Evolutionary conservation across 2,888 invertebrate species (phyloP), one percentile per base, ranked within the genome.

Genomic region (Lissonota sp.): DNA sequence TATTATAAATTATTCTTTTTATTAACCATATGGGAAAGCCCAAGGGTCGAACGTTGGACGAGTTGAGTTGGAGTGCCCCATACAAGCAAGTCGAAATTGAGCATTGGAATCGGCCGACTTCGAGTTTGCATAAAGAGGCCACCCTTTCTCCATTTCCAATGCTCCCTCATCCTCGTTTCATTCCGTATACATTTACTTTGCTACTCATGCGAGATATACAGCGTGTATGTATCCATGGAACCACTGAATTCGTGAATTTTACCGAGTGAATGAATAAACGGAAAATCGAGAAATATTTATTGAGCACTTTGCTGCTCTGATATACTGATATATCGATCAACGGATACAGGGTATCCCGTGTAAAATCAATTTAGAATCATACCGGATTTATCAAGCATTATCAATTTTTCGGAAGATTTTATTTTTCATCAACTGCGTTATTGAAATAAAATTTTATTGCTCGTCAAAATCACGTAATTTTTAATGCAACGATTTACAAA

Each of bases 211-310:
- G 40, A 5, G 26, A 64, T 39, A 64, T 12, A 64, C 49, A 8
- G 49, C 7, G 37, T 57, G 26, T 40, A 63, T 57, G 53, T 62
- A 63, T 72, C 42, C 63, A 16, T 14, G 63, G 44, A 39, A 10
- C 39, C 26, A 63, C 51, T 49, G 44, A 64, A 64, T 57, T 12
- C 39, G 63, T 51, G 44, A 75, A 39, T 51, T 42, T 16, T 40
- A 26, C 26, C 37, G 66, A 66, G 39, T 16, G 51, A 60, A 75
- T 75, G 44, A 62, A 75, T 67, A 75, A 75, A 67, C 16, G 57
- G 16, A 10, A 6, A 51, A 66, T 53, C 60, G 63, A 49, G 37
- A 60, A 75, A 75, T 67, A 67, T 75, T 67, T 60, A 60, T 67
- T n/a, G 8, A 55, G 55, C 40, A 67, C 44, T 44, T 53, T 51